Percentiles rank a stretch among this genome's conserved stretches.
phyloP scores from a whole-genome alignment of 2,113 vertebrate species.

The Heterotilapia buettikoferi region DNA sequence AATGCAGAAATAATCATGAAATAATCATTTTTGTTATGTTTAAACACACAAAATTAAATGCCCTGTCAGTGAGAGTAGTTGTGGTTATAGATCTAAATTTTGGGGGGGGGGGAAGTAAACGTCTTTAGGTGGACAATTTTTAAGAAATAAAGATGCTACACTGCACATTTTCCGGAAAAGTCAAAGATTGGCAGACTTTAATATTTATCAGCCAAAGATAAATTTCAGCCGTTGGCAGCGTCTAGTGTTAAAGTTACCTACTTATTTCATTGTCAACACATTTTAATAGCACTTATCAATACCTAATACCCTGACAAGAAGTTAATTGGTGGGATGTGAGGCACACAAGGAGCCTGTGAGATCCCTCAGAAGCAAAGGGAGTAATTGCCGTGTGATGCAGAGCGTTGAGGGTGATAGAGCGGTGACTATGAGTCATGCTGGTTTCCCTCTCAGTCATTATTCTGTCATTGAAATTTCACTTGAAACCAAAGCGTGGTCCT shows the following conservation, averaged over 20 bases:
- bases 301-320: not conserved
- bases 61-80: not conserved
- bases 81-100: not conserved
- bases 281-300: not conserved
- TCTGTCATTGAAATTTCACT: conserved; percentile 47
- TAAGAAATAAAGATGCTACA: not conserved
- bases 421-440: conserved; percentile 56
- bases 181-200: not conserved
- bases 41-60: not conserved
- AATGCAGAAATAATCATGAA: not conserved
- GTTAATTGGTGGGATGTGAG: not conserved
- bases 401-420: conserved; percentile 38
- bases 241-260: not conserved
- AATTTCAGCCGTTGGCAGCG: not conserved
- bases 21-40: not conserved
- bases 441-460: conserved; percentile 50
- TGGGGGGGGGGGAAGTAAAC: rapidly evolving
- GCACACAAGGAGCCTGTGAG: not conserved
- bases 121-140: not conserved
- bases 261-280: not conserved
- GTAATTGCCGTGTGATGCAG: conserved; percentile 26
- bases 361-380: conserved; percentile 14
- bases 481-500: conserved; percentile 8
- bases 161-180: not conserved
- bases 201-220: not conserved